Conservation (phyloP, 2,113 vertebrate species). For the Atrichornis clamosus region DNA sequence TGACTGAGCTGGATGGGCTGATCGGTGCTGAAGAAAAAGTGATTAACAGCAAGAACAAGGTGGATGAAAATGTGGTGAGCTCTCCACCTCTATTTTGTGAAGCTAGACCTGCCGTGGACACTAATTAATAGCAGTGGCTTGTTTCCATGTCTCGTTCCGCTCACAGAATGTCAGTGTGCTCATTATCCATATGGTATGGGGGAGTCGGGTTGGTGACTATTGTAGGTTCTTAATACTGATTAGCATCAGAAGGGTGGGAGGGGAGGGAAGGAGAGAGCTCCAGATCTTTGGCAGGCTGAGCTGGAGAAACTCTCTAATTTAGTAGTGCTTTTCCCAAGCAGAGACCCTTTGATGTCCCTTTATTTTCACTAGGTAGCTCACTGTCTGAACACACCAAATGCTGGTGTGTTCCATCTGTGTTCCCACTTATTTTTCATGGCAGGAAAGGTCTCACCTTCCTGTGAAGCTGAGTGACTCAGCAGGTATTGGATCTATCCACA, state of each 20-base stretch:
- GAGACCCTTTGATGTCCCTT: neutral
- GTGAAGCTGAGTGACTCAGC: neutral
- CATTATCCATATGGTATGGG: neutral
- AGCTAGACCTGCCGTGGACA: neutral
- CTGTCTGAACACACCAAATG: fast-evolving
- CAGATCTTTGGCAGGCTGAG: neutral
- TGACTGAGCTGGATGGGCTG: slow-evolving; percentile 85
- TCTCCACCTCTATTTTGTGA: neutral
- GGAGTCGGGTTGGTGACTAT: neutral
- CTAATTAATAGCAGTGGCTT: neutral
- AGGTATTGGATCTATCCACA: neutral
- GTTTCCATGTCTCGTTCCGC: neutral
- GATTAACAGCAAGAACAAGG: slow-evolving; percentile 91
- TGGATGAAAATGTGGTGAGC: slow-evolving; percentile 89
- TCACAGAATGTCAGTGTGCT: neutral
- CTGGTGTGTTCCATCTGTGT: neutral
- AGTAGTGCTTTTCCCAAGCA: neutral
- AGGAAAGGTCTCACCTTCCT: neutral
- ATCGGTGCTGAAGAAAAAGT: slow-evolving; percentile 91
- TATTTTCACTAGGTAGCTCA: neutral
- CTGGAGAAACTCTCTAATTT: neutral
- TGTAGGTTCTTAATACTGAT: neutral
- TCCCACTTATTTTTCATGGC: neutral
- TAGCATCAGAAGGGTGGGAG: neutral
- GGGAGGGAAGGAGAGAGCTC: neutral